Base-by-base conservation (phyloP, 2,888 invertebrate genomes). In the Heliconius aoede region DNA sequence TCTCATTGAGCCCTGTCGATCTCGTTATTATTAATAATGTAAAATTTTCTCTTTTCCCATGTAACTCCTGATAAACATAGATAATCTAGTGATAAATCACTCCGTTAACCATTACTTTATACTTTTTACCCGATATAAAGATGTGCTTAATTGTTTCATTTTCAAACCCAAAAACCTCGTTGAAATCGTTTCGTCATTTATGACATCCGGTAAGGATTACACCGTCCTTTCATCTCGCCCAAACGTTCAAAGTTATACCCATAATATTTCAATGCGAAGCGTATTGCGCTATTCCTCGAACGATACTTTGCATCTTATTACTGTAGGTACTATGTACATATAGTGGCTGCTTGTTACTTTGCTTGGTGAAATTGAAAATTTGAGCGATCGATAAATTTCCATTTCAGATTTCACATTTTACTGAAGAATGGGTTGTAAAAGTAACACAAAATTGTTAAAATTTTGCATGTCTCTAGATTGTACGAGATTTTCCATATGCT, bases 251-350 rank as follows among this genome's bases (percentile, higher is more conserved):
- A 71, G 58, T 71, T 60, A 36, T 60, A 58, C 36, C 71, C 58
- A 32, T 58, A 60, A 71, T 71, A 71, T 71, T 71, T 71, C 55
- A 71, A 71, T 71, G 58, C 36, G 36, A 71, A 71, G 58, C 71
- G 58, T 71, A 71, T 71, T 71, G 71, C 55, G 71, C 71, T 71
- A 58, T 60, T 60, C 71, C 24, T 71, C 32, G 58, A 71, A 32
- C 55, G 71, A 71, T 60, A 71, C 71, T 71, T 71, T 71, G 71
- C 71, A 71, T 71, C 68, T 68, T 68, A 71, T 58, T 71, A 71
- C 36, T 68, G 28, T 60, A 21, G 46, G 8, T 46, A 26, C 26
- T 60, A 60, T 71, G n/a, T n/a, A n/a, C n/a, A n/a, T 60, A 60
- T 71, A 71, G 71, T 71, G 55, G 71, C 71, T 24, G n/a, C 36